Evolutionary conservation across 2,797 vertebrate species (phyloP), one percentile per base, ranked within the genome.

Genomic region (Lepus townsendii): DNA sequence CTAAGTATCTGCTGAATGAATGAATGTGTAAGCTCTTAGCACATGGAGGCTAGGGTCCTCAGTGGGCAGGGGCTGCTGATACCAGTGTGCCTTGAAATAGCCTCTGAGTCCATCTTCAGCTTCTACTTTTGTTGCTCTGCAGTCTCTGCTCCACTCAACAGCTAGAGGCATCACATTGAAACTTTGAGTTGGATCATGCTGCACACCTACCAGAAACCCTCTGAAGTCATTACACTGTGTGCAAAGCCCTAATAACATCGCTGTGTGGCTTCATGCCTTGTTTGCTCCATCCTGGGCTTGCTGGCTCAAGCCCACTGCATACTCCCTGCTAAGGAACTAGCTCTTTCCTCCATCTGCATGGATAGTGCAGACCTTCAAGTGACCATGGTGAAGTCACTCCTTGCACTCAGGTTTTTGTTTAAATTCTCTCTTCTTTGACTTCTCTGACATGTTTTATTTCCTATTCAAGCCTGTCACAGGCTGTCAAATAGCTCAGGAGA

Each of bases 11-110:
- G 69, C 54, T 75, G 32, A 10, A 6, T 50, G 88, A 62, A 52
- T 9, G 16, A 24, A n/a, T 0, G 7, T 50, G 71, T 42, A 4
- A 9, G 19, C 20, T 69, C 10, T 3, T 30, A 42, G 78, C 0
- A 0, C 11, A 17, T 2, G 1, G 24, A 57, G 54, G n/a, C 38
- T 35, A 14, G 57, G 16, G 4, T 7, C 75, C 66, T 38, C 7
- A 2, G 19, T 5, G 26, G 57, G n/a, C 17, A 2, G 20, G 75
- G 57, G 20, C 35, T 26, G 4, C 35, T 12, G 54, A 60, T 19
- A 47, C 63, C 54, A 75, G 85, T 76, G 12, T 2, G 9, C 50
- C 1, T 11, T 54, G 16, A 69, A 54, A 50, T 0, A 19, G 16
- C 7, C 52, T 63, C 68, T 65, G 24, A 35, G n/a, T 7, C 9